A percentile compares a stretch with the other conserved stretches of the same genome.
phyloP scores from a whole-genome alignment of 2,797 vertebrate genomes.

The Leucoraja ocellata region DNA sequence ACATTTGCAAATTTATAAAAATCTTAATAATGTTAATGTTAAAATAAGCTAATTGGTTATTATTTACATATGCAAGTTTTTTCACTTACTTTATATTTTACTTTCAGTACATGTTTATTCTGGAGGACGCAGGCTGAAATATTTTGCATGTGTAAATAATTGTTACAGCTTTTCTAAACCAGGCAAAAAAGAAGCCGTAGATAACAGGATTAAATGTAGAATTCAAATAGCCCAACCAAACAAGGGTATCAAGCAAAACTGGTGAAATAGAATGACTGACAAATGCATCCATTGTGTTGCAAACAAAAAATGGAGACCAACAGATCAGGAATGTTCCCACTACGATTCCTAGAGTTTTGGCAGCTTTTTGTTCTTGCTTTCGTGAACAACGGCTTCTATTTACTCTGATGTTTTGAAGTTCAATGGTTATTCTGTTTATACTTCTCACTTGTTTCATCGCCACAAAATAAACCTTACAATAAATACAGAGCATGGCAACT shows the following conservation, averaged over 20 bases:
- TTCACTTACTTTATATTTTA: conserved; percentile 45
- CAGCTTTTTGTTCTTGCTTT: conserved; percentile 65
- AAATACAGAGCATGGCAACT: conserved; percentile 67
- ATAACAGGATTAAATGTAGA: conserved; percentile 73
- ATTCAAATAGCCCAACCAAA: conserved; percentile 73
- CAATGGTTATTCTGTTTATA: conserved; percentile 53
- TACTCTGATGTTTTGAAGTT: conserved; percentile 43
- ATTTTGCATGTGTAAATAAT: conserved; percentile 61
- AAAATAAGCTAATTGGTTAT: conserved; percentile 50
- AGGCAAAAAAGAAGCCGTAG: conserved; percentile 75
- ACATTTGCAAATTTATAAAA: not conserved
- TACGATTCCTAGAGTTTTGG: conserved; percentile 66
- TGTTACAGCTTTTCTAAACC: conserved; percentile 69
- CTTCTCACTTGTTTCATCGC: conserved; percentile 65
- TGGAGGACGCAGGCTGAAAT: conserved; percentile 62
- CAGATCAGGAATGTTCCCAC: conserved; percentile 70
- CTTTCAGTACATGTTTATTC: conserved; percentile 56
- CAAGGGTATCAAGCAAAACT: conserved; percentile 57
- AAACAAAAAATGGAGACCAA: conserved; percentile 72
- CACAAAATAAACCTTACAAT: conserved; percentile 69
- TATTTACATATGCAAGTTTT: conserved; percentile 45
- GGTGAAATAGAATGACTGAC: conserved; percentile 52
- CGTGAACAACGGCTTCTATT: conserved; percentile 42
- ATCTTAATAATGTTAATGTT: conserved; percentile 39
- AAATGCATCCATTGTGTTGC: conserved; percentile 57